phyloP scores from a whole-genome alignment of 2,888 invertebrate genomes.

The Macroteleia sp. region DNA sequence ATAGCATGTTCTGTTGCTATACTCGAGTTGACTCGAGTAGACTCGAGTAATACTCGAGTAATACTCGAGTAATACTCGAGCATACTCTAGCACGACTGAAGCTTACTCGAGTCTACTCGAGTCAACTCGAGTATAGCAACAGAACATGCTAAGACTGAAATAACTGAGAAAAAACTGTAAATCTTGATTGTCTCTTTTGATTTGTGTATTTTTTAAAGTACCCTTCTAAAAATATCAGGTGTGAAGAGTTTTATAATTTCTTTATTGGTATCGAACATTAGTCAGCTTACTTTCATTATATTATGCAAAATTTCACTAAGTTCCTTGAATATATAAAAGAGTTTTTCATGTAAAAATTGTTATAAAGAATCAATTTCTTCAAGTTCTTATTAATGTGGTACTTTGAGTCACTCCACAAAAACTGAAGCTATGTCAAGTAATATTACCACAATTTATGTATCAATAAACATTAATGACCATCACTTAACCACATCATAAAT shows the following conservation, averaged over 20 bases:
- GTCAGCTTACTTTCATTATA: constrained; percentile 18
- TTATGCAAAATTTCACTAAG: constrained; percentile 11
- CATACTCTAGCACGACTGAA: no score
- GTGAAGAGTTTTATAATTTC: neutral
- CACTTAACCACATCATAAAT: no score
- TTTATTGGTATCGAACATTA: constrained; percentile 34
- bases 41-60: no score
- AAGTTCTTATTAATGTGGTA: constrained; percentile 31
- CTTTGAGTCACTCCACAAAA: constrained; percentile 37
- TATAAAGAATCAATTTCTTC: constrained; percentile 31
- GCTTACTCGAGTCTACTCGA: no score
- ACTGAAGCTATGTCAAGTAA: constrained; percentile 42
- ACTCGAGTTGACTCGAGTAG: no score
- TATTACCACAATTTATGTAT: constrained; percentile 48
- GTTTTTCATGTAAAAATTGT: constrained; percentile 2
- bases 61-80: no score
- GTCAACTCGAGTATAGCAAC: no score
- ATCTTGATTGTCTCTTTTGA: constrained; percentile 24
- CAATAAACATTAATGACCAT: constrained; percentile 33
- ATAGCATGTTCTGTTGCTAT: no score
- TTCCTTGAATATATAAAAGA: constrained; percentile 4
- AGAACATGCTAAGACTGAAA: no score
- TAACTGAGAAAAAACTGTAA: neutral
- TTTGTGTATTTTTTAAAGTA: constrained; percentile 1
- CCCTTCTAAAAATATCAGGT: constrained; percentile 16